Base-by-base conservation (phyloP, 1,140 invertebrate genomes). In the Drosophila sechellia region DNA sequence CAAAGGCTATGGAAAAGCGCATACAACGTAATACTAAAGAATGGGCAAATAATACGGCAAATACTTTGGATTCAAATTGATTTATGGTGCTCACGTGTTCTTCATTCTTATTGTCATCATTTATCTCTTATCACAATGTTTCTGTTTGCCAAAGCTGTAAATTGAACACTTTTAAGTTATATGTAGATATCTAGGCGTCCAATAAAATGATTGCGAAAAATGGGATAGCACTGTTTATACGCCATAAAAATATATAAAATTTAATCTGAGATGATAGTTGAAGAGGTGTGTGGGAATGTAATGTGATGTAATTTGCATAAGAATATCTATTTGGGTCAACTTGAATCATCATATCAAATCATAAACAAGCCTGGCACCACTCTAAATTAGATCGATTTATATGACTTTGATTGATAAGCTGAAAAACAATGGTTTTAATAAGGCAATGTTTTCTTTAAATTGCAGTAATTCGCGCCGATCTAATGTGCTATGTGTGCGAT, bases 401-500 rank as follows among this genome's bases (percentile, higher is more conserved):
- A 8, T 15, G 3, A 5, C 11, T 17, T 3, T 12, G 31, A 31
- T 31, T 31, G 31, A 31, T 31, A 31, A 31, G 31, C 27, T 8
- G 27, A 31, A 31, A 31, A 31, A 31, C 6, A 31, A 6, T 31
- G 5, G 6, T 8, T 5, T 31, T 31, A 31, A 6, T 31, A 31
- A 31, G 27, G 27, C 6, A 31, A 31, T 31, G 5, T 1, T 3
- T 31, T 31, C 1, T 10, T 31, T 31, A 10, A 3, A 31, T 31
- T 31, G 31, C 8, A 90, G 85, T 75, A 15, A 80, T 70, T 12
- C 59, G 64, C 17, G 77, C 64, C 48, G 84, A 91, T 71, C 64
- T 91, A 31, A 81, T 80, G 81, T 91, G 90, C 75, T 91, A 90
- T 58, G 90, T 91, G n/a, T 91, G 90, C 50, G 76, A 91, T 20